phyloP scores from a whole-genome alignment of 2,113 vertebrate genomes.

The Panthera tigris region DNA sequence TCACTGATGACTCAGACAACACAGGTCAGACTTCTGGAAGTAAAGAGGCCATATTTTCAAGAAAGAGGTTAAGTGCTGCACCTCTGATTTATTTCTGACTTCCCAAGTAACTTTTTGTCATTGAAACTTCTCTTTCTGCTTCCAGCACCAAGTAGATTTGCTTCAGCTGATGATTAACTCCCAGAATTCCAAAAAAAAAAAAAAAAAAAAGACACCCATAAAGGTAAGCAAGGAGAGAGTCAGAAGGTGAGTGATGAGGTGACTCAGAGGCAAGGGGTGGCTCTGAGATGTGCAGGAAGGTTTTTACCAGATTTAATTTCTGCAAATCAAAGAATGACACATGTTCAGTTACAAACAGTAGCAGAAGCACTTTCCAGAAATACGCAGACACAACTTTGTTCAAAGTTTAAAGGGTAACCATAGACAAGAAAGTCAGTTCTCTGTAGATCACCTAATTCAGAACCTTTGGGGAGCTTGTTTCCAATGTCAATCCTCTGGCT shows the following conservation, averaged over 20 bases:
- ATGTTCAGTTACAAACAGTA: accelerated
- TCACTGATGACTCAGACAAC: not conserved
- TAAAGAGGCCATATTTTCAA: not conserved
- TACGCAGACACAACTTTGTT: accelerated
- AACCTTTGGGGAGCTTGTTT: not conserved
- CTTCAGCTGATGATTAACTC: constrained; percentile 92
- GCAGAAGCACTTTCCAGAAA: not conserved
- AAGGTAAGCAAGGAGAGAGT: constrained; percentile 75
- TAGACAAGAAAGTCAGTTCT: not conserved
- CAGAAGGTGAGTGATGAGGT: no score
- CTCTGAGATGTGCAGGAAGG: not conserved
- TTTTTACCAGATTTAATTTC: not conserved
- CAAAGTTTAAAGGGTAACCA: not conserved
- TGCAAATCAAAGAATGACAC: not conserved
- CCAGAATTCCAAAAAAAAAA: constrained; percentile 75
- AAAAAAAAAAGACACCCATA: not conserved
- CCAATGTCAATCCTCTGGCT: not conserved
- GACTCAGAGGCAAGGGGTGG: accelerated
- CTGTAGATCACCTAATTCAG: not conserved
- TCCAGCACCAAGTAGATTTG: constrained; percentile 89
- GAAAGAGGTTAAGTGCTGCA: not conserved
- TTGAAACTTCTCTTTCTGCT: constrained; percentile 24
- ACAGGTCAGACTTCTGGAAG: not conserved
- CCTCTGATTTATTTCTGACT: not conserved
- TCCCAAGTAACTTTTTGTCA: not conserved